These are phyloP conservation scores for Sinhomidia bicolor DNA, from an alignment of 2,888 invertebrate genomes.

Conservation along the genomic window DNA sequence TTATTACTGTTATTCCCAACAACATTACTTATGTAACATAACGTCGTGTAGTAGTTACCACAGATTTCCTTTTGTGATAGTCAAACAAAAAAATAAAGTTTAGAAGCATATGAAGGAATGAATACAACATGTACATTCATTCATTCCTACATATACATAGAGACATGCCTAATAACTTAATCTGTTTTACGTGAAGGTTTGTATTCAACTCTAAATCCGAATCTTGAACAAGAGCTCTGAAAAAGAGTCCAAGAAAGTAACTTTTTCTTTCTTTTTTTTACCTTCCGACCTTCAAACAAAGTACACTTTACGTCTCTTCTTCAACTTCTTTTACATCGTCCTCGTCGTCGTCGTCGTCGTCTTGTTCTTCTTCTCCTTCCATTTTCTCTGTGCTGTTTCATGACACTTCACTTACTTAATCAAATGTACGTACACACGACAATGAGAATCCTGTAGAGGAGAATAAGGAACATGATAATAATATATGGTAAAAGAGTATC, in stretches of 20 bases:
- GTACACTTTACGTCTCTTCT: neutral
- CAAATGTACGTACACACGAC: too few species aligned
- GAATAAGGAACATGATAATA: neutral
- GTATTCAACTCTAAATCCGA: neutral
- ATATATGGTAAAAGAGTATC: too few species aligned
- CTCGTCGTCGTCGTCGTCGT: too few species aligned
- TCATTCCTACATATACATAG: neutral
- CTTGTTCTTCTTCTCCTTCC: neutral
- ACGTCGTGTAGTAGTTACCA: too few species aligned
- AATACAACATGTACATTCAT: too few species aligned
- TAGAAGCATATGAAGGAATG: too few species aligned
- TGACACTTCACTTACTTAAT: conserved; percentile 29
- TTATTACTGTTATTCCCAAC: neutral
- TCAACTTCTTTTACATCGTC: too few species aligned
- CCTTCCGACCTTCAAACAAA: conserved; percentile 40
- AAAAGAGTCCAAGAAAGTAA: too few species aligned
- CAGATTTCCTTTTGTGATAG: neutral
- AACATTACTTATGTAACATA: too few species aligned
- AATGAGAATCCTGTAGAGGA: too few species aligned
- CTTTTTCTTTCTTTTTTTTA: neutral
- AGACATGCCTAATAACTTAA: neutral
- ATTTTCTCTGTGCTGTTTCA: neutral
- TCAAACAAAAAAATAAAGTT: neutral
- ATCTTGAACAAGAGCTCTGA: neutral
- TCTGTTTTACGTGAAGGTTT: neutral